Evolutionary conservation across 2,797 vertebrate species (phyloP).

Genomic region (Aplochiton taeniatus): DNA sequence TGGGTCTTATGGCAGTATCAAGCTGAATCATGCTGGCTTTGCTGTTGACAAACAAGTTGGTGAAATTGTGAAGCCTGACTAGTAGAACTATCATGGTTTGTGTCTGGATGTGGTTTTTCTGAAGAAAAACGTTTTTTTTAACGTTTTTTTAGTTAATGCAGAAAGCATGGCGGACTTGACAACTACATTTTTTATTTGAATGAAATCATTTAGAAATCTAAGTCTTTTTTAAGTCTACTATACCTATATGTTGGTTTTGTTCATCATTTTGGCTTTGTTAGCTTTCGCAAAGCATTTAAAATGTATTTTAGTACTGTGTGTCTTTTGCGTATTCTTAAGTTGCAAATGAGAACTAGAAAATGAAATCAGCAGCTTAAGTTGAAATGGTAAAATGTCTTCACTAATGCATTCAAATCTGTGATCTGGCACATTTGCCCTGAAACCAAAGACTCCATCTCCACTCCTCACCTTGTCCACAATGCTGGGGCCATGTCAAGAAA

Average conservation of each 20-base stretch:
- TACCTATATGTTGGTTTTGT: too few species aligned
- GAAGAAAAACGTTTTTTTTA: background rate
- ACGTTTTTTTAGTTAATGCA: background rate
- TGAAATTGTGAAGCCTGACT: too few species aligned
- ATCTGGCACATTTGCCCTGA: conserved; percentile 1
- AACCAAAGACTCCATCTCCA: background rate
- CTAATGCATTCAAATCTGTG: conserved; percentile 12
- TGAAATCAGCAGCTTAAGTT: too few species aligned
- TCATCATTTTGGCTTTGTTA: too few species aligned
- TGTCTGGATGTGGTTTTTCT: too few species aligned
- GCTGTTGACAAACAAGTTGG: too few species aligned
- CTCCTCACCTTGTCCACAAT: conserved; percentile 2
- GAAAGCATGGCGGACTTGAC: background rate
- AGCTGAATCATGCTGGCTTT: too few species aligned
- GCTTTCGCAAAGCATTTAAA: background rate
- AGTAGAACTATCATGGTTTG: too few species aligned
- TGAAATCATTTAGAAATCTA: too few species aligned
- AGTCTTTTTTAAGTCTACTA: too few species aligned
- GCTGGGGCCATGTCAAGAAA: conserved; percentile 12
- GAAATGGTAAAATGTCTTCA: background rate
- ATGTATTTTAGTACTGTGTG: background rate
- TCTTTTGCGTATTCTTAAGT: background rate
- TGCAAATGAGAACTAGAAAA: background rate
- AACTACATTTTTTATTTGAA: too few species aligned
- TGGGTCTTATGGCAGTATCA: too few species aligned